These are phyloP conservation scores for Anticlea derivata DNA, from an alignment of 2,888 invertebrate genomes.

Conservation along the genomic window DNA sequence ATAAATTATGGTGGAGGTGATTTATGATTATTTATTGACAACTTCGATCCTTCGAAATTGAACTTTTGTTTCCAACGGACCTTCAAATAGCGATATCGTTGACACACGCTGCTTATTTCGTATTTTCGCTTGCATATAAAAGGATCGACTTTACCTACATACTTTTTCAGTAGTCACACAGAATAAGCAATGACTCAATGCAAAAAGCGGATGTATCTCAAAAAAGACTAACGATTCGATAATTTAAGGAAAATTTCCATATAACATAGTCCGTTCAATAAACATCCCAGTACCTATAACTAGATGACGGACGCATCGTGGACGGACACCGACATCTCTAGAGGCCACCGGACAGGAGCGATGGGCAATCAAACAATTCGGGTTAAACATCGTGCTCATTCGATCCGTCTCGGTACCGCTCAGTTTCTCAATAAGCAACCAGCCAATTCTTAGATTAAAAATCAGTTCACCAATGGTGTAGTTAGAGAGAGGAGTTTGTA, in stretches of 20 bases:
- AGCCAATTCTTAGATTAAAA: slow-evolving; percentile 4
- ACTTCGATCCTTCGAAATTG: too few relatives aligned
- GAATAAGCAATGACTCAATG: too few relatives aligned
- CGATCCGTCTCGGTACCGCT: slow-evolving; percentile 37
- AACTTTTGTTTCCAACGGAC: too few relatives aligned
- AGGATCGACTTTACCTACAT: too few relatives aligned
- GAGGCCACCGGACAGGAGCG: slow-evolving; percentile 53
- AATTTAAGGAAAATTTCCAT: slow-evolving; percentile 15
- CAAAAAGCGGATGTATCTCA: too few relatives aligned
- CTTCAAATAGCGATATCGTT: too few relatives aligned
- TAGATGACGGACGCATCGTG: slow-evolving; percentile 38
- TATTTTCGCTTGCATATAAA: too few relatives aligned
- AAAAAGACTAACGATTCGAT: too few relatives aligned
- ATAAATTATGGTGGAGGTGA: not conserved
- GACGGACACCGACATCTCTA: slow-evolving; percentile 35
- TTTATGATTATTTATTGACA: not conserved
- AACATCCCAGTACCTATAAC: slow-evolving; percentile 36
- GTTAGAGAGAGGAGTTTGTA: not conserved
- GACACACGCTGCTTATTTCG: too few relatives aligned
- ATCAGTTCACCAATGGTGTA: not conserved
- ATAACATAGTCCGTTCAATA: slow-evolving; percentile 40
- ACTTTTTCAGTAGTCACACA: too few relatives aligned
- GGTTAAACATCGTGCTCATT: slow-evolving; percentile 58
- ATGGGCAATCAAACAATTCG: slow-evolving; percentile 76
- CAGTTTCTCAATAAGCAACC: slow-evolving; percentile 45